Conservation (phyloP, 2,113 vertebrate species). For the Muntiacus reevesi region DNA sequence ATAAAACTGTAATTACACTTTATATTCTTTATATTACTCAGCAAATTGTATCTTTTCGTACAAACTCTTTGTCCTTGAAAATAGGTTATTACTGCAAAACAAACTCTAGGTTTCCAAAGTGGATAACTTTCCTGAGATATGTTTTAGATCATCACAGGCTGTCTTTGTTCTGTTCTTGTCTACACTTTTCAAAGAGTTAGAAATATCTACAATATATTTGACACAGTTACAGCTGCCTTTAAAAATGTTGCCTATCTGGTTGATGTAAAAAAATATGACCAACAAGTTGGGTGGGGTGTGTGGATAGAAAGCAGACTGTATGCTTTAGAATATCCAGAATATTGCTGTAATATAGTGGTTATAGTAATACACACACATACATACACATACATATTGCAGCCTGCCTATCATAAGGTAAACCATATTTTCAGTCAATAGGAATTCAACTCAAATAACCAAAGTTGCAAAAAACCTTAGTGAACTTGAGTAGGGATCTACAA, state of each 20-base stretch:
- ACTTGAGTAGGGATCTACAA: neutral
- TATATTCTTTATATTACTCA: constrained; percentile 56
- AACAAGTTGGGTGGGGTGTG: neutral
- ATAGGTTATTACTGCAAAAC: constrained; percentile 62
- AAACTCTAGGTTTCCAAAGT: constrained; percentile 50
- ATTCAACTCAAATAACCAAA: neutral
- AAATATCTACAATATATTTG: constrained; percentile 63
- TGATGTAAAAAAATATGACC: neutral
- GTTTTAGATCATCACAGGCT: constrained; percentile 66
- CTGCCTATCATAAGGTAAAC: neutral
- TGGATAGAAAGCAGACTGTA: neutral
- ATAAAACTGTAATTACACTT: constrained; percentile 50
- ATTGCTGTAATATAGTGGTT: neutral
- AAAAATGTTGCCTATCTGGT: neutral
- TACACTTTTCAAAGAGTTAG: constrained; percentile 71
- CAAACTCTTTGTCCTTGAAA: constrained; percentile 70
- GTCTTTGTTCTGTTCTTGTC: constrained; percentile 75
- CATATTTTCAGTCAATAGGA: neutral
- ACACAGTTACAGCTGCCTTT: constrained; percentile 53
- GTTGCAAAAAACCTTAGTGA: neutral
- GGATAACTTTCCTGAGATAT: constrained; percentile 64
- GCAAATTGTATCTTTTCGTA: constrained; percentile 45
- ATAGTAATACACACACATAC: neutral
- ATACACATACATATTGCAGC: neutral
- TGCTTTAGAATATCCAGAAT: neutral